Evolutionary conservation across 2,113 vertebrate species (phyloP).

Genomic region (Halcyon malimbica): DNA sequence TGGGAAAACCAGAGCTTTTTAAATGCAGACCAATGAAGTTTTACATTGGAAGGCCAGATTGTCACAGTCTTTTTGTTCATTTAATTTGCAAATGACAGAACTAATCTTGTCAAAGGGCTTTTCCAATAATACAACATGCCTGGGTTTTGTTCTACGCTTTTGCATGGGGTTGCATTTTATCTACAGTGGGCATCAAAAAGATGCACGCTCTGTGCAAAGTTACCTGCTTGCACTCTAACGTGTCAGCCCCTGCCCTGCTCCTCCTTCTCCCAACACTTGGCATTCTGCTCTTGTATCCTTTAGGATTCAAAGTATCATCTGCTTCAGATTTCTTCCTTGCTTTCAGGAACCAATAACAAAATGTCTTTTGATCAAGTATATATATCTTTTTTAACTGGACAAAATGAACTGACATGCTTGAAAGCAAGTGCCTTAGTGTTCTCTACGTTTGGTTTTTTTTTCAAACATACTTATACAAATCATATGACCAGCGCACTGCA

Average conservation of each 20-base stretch:
- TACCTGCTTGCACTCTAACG: not conserved
- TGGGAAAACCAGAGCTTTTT: not conserved
- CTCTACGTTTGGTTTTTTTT: not conserved
- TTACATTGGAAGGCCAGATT: not conserved
- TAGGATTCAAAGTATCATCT: not conserved
- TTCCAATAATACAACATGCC: not conserved
- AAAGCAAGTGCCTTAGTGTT: not conserved
- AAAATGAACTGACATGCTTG: not conserved
- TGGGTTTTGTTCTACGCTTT: not conserved
- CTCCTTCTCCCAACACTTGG: not conserved
- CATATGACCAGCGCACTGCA: not conserved
- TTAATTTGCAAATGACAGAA: not conserved
- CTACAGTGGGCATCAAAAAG: fast-evolving
- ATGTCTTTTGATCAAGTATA: not conserved
- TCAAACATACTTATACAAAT: not conserved
- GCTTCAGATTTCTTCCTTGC: not conserved
- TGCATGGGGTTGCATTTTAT: not conserved
- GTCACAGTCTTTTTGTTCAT: not conserved
- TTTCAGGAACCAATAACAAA: not conserved
- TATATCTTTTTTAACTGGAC: not conserved
- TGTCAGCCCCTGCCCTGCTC: not conserved
- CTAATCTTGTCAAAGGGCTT: not conserved
- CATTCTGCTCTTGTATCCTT: not conserved
- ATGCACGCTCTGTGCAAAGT: not conserved
- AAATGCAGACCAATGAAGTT: not conserved